Base-by-base conservation (phyloP, 2,113 vertebrate species). In the Indri indri region DNA sequence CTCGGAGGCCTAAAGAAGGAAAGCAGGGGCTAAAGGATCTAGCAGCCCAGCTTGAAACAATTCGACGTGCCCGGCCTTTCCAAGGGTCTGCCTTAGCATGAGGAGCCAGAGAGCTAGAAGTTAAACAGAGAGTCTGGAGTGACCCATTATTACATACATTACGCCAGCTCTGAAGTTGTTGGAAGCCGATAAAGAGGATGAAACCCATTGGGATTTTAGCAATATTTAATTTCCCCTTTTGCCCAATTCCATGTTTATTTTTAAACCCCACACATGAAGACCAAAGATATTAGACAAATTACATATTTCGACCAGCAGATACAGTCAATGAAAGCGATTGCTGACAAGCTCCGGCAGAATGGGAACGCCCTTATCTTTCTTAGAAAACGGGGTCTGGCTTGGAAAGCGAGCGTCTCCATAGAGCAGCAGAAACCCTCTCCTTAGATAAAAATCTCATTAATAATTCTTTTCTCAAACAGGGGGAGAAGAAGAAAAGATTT, bases 391-490 rank as follows among this genome's bases (percentile, higher is more conserved):
- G 27, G 13, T 88, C 74, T 42, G 34, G 74, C 68, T 96, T 34
- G 6, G 91, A 95, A 97, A 97, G 77, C 16, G 93, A 95, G 87
- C 37, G 0, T 91, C 87, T 82, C 88, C 76, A 59, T 16, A 89
- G 96, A 95, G 85, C 97, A 94, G 94, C 0, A 95, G 52, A 96
- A 98, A 57, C 42, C 14, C 8, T 85, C 23, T 96, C 91, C 96
- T 94, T 85, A 95, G 89, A 97, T 97, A 96, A 97, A 91, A 97
- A 96, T 95, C 93, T 92, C 40, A 37, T 97, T 98, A 97, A 97
- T 97, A 98, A 97, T 97, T 95, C 66, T 98, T 93, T 95, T 59
- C 81, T 81, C 11, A 8, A 88, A 89, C 4, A 18, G 83, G 70
- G 52, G 52, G 52, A 88, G 25, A 83, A 83, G 90, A 93, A 85